Base-by-base conservation (phyloP, 2,797 vertebrate species). In the Platyrinchus mystaceus region DNA sequence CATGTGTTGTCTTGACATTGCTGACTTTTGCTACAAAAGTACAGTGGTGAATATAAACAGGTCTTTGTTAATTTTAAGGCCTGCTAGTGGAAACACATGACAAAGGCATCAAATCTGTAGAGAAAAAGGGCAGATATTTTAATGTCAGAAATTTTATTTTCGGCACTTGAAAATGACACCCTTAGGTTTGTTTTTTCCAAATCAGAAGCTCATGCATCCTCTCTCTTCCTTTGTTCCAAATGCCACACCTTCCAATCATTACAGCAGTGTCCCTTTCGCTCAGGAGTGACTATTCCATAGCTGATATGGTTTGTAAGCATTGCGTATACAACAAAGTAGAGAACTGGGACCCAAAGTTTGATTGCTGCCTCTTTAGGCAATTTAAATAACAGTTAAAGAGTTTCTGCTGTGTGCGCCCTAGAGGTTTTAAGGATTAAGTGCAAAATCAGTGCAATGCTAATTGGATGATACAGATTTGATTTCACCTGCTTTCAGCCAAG, bases 21-120 rank as follows among this genome's bases (percentile, higher is more conserved):
- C 80, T 87, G 60, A 34, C 53, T 70, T 53, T 75, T 75, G 8
- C 60, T 87, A 36, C 21, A 83, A 14, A 89, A 95, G 16, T 55
- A 47, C 58, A 63, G 79, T 17, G 39, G 21, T 76, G 89, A 88
- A 87, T 91, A 92, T 84, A 92, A 96, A 93, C 66, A 78, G 79
- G 81, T 93, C 84, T 89, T 39, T 94, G 82, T 77, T 94, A 75
- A 93, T 95, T 91, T 94, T 89, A 75, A 90, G 26, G 79, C 84
- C 91, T 89, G 50, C n/a, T 88, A 85, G 63, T 88, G 83, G 63
- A 77, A 92, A 74, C 52, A 49, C 56, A 28, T 91, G 59, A 66
- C 67, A 63, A 39, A 71, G 28, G 41, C 83, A 88, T 96, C 9
- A 14, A 86, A 94, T 92, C 55, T 46, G 44, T 74, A 83, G 53